Base-by-base conservation (phyloP, 2,113 vertebrate species). In the Sinocyclocheilus anshuiensis region DNA sequence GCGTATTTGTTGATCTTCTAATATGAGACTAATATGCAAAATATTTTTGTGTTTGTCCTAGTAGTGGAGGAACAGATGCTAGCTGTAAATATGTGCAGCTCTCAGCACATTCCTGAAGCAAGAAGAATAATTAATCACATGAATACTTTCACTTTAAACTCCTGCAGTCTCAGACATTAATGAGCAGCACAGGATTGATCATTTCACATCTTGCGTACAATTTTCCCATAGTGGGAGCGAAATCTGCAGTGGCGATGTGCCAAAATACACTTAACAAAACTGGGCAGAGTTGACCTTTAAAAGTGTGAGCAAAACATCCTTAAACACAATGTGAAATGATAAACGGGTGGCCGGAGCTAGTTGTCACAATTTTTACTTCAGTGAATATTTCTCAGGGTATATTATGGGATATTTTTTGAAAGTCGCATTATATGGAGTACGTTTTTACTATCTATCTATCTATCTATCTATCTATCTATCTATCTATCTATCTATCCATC, bases 201-300 rank as follows among this genome's bases (percentile, higher is more conserved):
- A 88, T 81, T 89, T 42, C 53, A n/a, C 50, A 67, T 65, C 45
- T 86, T 57, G 33, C 29, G 45, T 26, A 84, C 67, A 42, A 16
- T 74, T 84, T 74, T 84, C 26, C 13, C 39, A 67, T 59, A 79
- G 74, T 77, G 42, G 67, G 63, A 88, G 42, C 3, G 57, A 77
- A 88, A 86, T 81, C 16, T 74, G 78, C 29, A 22, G 4, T 86
- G 86, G 77, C 84, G 26, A 11, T 71, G 42, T 79, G 81, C 87
- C 88, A 91, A 87, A 84, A 87, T 55, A 89, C 80, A 87, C 87
- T 91, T 87, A 89, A 72, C 72, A 75, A 83, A 84, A 77, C 77
- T 77, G 48, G 48, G 33, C 55, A 61, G 79, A 81, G 71, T 3
- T 87, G 81, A 89, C 85, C 87, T 91, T 89, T 89, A 85, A 86